Percentiles rank a stretch among this genome's conserved stretches.
Conservation (phyloP, 2,797 vertebrate species). For the Amblyopsis hoosieri region DNA sequence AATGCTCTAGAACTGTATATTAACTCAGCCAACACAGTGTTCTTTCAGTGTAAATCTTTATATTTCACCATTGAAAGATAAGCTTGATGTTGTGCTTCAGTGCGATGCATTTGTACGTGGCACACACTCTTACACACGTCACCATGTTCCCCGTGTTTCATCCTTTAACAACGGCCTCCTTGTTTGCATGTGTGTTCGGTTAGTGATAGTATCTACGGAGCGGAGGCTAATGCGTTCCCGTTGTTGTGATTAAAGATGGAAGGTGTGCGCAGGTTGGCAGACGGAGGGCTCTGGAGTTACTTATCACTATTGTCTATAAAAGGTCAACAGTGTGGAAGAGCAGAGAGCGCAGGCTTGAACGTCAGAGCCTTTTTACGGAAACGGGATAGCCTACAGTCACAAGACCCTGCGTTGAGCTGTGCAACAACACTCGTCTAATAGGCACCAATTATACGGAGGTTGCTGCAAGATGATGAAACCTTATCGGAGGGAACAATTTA, state of each 20-base stretch:
- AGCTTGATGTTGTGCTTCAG: neutral
- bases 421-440: slow-evolving; percentile 79
- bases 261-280: neutral
- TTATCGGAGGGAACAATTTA: slow-evolving; percentile 98
- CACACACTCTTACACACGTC: slow-evolving; percentile 24
- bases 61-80: neutral
- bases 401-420: slow-evolving; percentile 81
- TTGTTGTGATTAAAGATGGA: slow-evolving; percentile 39
- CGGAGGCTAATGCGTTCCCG: slow-evolving; percentile 37
- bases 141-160: slow-evolving; percentile 13
- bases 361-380: slow-evolving; percentile 85
- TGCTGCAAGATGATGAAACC: slow-evolving; percentile 93
- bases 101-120: slow-evolving; percentile 7
- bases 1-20: neutral
- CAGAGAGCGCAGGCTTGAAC: slow-evolving; percentile 71
- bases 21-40: too few species aligned
- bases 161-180: slow-evolving; percentile 42
- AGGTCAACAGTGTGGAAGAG: slow-evolving; percentile 79
- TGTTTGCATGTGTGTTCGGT: slow-evolving; percentile 35
- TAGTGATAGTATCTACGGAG: slow-evolving; percentile 23
- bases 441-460: slow-evolving; percentile 90
- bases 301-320: slow-evolving; percentile 83
- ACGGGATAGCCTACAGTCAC: slow-evolving; percentile 86
- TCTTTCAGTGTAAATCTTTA: neutral
- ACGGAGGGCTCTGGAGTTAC: slow-evolving; percentile 65